Evolutionary conservation across 2,888 invertebrate genomes (phyloP).

Genomic region (Erannis defoliaria): DNA sequence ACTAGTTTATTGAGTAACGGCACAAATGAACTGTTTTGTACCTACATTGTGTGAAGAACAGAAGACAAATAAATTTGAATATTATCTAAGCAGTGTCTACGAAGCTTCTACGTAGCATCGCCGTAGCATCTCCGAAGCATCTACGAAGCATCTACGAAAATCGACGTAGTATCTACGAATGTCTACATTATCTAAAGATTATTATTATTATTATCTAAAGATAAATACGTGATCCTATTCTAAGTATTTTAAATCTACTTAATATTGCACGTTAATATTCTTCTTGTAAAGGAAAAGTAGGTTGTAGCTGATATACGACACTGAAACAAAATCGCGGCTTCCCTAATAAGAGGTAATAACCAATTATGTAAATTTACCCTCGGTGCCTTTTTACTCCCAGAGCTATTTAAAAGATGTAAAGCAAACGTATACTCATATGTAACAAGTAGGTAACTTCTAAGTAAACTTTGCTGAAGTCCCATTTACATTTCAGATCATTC

Average conservation of each 20-base stretch:
- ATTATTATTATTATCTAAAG: not conserved
- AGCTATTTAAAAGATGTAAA: slow-evolving; percentile 62
- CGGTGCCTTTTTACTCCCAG: slow-evolving; percentile 46
- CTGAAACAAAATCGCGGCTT: slow-evolving; percentile 26
- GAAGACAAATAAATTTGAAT: too few relatives aligned
- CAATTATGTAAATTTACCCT: slow-evolving; percentile 55
- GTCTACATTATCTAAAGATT: too few relatives aligned
- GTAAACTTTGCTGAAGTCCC: slow-evolving; percentile 77
- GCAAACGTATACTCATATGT: slow-evolving; percentile 64
- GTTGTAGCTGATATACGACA: slow-evolving; percentile 2
- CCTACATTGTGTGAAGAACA: too few relatives aligned
- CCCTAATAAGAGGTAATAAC: slow-evolving; percentile 46
- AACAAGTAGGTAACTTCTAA: slow-evolving; percentile 56
- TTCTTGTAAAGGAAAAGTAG: slow-evolving; percentile 9
- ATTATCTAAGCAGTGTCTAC: not conserved
- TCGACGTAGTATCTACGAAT: too few relatives aligned
- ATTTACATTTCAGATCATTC: slow-evolving; percentile 81
- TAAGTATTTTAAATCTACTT: too few relatives aligned
- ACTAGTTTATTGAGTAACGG: too few relatives aligned
- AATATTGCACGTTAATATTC: not conserved
- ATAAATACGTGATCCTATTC: not conserved
- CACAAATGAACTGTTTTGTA: too few relatives aligned
- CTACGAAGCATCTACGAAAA: not conserved
- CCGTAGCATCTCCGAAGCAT: not conserved
- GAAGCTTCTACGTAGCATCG: not conserved